phyloP scores from a whole-genome alignment of 2,797 vertebrate species.

The Aythya fuligula region DNA sequence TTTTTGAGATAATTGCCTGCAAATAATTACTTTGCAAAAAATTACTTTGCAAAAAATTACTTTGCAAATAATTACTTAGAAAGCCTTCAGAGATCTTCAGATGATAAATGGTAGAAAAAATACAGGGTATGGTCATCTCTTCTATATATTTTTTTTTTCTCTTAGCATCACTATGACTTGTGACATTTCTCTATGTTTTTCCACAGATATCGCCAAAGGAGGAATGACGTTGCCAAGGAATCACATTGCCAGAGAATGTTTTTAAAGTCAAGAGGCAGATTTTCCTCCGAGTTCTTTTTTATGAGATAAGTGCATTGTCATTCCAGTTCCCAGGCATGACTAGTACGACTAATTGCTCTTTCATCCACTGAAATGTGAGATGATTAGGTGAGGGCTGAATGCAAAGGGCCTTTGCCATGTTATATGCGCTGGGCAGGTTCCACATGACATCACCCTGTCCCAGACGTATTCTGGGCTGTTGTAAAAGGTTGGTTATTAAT shows the following conservation, averaged over 20 bases:
- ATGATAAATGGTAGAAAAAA: neutral
- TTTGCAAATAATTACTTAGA: neutral
- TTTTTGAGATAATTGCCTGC: neutral
- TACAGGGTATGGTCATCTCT: neutral
- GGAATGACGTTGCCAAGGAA: neutral
- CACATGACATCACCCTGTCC: neutral
- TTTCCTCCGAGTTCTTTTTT: neutral
- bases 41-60: neutral
- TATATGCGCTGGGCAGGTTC: neutral
- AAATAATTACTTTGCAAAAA: neutral
- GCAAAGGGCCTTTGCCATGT: neutral
- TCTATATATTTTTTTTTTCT: neutral
- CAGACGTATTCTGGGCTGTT: neutral
- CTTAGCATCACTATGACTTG: neutral
- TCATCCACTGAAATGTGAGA: neutral
- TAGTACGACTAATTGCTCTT: neutral
- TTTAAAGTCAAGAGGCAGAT: constrained; percentile 22
- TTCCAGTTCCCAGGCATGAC: neutral
- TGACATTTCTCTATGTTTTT: neutral
- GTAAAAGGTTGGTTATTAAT: neutral
- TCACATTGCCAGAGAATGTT: neutral
- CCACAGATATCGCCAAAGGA: neutral
- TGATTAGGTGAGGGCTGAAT: neutral
- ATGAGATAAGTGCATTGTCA: neutral
- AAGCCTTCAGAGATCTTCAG: neutral